Evolutionary conservation across 92 coral and sea anemone genomes (phyloP).

Genomic region (Diadumene lineata): DNA sequence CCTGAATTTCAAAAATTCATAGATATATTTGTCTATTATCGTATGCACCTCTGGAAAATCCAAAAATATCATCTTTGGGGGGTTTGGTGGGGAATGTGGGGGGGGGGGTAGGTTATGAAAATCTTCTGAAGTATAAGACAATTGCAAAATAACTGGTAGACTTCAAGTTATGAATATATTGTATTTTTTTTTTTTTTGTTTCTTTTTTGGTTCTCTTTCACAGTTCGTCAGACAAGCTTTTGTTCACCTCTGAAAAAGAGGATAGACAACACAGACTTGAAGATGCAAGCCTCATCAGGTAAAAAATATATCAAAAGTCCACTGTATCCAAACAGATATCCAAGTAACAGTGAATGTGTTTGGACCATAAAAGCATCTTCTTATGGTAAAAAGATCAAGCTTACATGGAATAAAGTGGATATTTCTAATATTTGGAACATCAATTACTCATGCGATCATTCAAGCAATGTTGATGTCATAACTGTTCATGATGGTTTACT

Average conservation of each 20-base stretch:
- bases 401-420: background rate
- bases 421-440: background rate
- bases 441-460: background rate
- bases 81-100: too few species aligned
- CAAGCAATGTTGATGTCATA: background rate
- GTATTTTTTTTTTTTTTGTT: too few species aligned
- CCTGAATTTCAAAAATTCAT: too few species aligned
- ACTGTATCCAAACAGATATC: conserved; percentile 23
- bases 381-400: background rate
- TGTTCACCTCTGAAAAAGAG: conserved; percentile 14
- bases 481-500: conserved; percentile 26
- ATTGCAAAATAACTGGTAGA: too few species aligned
- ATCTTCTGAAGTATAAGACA: too few species aligned
- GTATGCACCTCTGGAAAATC: too few species aligned
- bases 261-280: background rate
- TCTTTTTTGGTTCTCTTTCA: background rate
- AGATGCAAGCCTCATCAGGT: background rate
- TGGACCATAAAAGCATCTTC: conserved; percentile 21
- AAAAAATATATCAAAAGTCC: conserved; percentile 19
- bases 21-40: too few species aligned
- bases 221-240: background rate
- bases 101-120: too few species aligned
- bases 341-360: conserved; percentile 29
- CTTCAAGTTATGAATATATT: too few species aligned
- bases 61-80: too few species aligned